Percentiles rank a stretch among this genome's conserved stretches.
phyloP scores from a whole-genome alignment of 2,888 invertebrate species.

The Electrophaes corylata region DNA sequence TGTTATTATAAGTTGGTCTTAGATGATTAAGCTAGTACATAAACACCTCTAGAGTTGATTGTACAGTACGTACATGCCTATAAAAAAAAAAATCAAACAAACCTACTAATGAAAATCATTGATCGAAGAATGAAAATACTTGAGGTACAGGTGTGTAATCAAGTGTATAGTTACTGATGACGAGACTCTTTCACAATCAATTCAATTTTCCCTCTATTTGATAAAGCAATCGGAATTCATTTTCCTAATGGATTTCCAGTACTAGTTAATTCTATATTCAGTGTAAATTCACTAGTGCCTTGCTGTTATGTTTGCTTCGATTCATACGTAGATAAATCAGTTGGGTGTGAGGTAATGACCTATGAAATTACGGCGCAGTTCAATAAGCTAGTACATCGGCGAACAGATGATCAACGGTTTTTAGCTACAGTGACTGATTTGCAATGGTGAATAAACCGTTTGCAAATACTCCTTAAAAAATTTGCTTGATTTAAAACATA shows the following conservation, averaged over 20 bases:
- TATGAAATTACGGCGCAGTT: conserved; percentile 22
- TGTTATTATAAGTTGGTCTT: too few relatives aligned
- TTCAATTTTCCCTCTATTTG: conserved; percentile 22
- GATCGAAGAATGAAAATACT: too few relatives aligned
- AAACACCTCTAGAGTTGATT: too few relatives aligned
- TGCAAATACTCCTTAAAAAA: too few relatives aligned
- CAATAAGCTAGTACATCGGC: conserved; percentile 4
- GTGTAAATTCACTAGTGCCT: conserved; percentile 28
- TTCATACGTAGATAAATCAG: conserved; percentile 29
- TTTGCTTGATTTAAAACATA: too few relatives aligned
- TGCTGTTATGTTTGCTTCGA: conserved; percentile 22
- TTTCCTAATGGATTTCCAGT: conserved; percentile 36
- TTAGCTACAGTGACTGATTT: not conserved
- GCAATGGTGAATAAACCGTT: too few relatives aligned
- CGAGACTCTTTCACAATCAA: conserved; percentile 24
- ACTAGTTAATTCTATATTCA: conserved; percentile 25
- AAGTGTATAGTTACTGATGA: conserved; percentile 13
- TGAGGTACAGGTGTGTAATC: not conserved
- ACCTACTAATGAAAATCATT: not conserved
- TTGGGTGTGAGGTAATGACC: conserved; percentile 23
- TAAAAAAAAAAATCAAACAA: too few relatives aligned
- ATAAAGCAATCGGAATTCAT: conserved; percentile 28
- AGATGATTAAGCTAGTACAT: too few relatives aligned
- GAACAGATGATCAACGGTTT: not conserved
- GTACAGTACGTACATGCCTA: too few relatives aligned